Conservation (phyloP, 1,140 invertebrate species). For the Bactericera cockerelli region DNA sequence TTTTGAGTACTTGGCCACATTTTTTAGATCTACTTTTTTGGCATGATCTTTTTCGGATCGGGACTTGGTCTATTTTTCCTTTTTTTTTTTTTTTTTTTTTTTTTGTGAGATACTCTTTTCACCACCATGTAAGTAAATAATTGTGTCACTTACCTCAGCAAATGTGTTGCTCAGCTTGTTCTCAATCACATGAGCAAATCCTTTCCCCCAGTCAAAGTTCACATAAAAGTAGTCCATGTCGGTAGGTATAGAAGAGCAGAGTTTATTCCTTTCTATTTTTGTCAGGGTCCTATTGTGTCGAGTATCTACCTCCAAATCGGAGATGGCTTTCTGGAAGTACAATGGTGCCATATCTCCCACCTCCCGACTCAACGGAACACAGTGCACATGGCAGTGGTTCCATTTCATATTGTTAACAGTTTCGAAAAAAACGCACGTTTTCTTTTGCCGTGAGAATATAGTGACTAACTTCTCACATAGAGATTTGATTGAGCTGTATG, state of each 20-base stretch:
- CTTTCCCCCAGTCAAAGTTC: constrained; percentile 73
- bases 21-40: no score
- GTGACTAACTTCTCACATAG: constrained; percentile 41
- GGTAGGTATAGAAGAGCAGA: constrained; percentile 72
- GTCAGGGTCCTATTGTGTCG: constrained; percentile 86
- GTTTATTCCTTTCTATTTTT: constrained; percentile 47
- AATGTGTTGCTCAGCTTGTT: constrained; percentile 71
- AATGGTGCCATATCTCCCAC: constrained; percentile 72
- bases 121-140: no score
- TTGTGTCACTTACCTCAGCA: constrained; percentile 56
- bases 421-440: constrained; percentile 83
- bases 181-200: constrained; percentile 93
- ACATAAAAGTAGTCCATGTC: constrained; percentile 88
- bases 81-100: no score
- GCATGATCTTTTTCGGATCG: no score
- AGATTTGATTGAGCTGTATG: neutral
- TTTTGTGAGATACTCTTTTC: no score
- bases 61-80: no score
- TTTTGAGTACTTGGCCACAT: no score
- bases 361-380: constrained; percentile 68
- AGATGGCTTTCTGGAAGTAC: constrained; percentile 87
- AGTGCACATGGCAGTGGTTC: constrained; percentile 65
- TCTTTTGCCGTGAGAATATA: constrained; percentile 53
- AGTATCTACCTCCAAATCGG: constrained; percentile 90
- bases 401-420: constrained; percentile 52